A percentile compares a stretch with the other conserved stretches of the same genome.
Evolutionary conservation across 2,797 vertebrate species (phyloP).

Genomic region (Gymnothorax reevesii): DNA sequence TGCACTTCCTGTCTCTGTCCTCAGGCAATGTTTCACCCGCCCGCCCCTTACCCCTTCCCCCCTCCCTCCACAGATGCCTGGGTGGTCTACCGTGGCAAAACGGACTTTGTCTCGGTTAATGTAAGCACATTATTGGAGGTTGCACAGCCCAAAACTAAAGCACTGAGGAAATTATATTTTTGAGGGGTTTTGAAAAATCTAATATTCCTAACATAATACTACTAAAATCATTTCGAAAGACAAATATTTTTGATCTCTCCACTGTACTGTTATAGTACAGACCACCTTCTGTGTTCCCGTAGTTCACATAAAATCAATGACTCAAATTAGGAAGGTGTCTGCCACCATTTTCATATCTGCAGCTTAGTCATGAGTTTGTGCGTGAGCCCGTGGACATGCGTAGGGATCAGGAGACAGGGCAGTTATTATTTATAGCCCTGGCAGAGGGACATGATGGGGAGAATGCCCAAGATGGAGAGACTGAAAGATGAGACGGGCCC

Average conservation of each 20-base stretch:
- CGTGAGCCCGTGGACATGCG: neutral
- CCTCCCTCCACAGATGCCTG: slow-evolving; percentile 25
- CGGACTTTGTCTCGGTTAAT: slow-evolving; percentile 45
- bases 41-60: slow-evolving; percentile 1
- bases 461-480: neutral
- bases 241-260: neutral
- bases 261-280: neutral
- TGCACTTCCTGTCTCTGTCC: slow-evolving; percentile 7
- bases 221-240: neutral
- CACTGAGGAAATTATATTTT: slow-evolving; percentile 50
- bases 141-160: slow-evolving; percentile 49
- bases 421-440: neutral
- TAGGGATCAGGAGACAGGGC: neutral
- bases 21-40: slow-evolving; percentile 21
- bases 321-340: neutral
- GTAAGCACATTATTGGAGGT: slow-evolving; percentile 52
- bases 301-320: neutral
- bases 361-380: neutral
- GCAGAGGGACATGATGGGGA: neutral
- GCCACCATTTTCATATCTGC: neutral
- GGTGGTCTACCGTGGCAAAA: slow-evolving; percentile 40
- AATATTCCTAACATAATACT: neutral
- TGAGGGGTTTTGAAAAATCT: slow-evolving; percentile 19
- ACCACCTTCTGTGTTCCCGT: slow-evolving; percentile 13
- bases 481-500: neutral